Percentiles rank a stretch among this genome's conserved stretches.
phyloP scores from a whole-genome alignment of 2,113 vertebrate species.

The Lanius collurio region DNA sequence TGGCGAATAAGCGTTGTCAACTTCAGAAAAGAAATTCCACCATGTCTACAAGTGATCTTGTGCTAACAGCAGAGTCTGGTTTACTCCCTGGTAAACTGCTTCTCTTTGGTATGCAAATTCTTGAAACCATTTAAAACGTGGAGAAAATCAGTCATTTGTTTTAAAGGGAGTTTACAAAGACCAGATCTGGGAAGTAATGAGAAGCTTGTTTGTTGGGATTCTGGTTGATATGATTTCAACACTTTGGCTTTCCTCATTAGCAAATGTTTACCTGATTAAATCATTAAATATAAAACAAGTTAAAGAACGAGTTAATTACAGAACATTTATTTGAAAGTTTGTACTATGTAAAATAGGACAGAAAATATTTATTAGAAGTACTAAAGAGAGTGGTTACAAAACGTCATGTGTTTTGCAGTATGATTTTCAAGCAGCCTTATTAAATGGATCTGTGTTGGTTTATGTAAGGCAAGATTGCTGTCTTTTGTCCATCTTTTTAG shows the following conservation, averaged over 20 bases:
- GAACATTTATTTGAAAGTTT: neutral
- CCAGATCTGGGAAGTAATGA: neutral
- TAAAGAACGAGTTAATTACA: neutral
- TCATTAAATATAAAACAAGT: neutral
- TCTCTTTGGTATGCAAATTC: neutral
- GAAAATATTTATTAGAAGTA: neutral
- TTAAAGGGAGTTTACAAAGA: neutral
- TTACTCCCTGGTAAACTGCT: neutral
- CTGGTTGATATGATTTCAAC: neutral
- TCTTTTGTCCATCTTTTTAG: slow-evolving; percentile 2
- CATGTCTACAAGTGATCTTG: neutral
- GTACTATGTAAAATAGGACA: neutral
- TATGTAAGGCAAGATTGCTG: neutral
- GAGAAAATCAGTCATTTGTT: neutral
- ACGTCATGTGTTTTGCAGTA: neutral
- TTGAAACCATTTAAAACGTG: neutral
- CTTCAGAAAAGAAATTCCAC: neutral
- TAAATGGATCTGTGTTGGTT: neutral
- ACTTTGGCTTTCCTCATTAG: neutral
- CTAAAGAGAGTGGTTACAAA: neutral
- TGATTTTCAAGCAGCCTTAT: neutral
- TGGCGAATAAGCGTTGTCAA: neutral
- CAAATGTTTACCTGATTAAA: neutral
- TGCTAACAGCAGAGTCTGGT: neutral
- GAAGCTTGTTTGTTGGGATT: neutral